Evolutionary conservation across 2,113 vertebrate species (phyloP), one percentile per base, ranked within the genome.

Genomic region (Turnix velox): DNA sequence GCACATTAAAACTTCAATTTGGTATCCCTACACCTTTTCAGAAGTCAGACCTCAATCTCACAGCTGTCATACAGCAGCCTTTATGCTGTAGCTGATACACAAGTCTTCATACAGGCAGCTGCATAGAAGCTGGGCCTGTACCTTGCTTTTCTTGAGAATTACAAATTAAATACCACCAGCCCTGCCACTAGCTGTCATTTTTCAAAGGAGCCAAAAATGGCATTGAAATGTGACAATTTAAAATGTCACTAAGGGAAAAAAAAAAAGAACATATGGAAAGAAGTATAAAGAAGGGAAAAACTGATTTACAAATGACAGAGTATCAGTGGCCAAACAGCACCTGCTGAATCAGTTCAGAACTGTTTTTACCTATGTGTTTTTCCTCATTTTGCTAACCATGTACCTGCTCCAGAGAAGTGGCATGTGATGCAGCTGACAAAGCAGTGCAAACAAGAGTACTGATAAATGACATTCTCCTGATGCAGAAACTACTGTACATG

Each of bases 171-270:
- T n/a, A 59, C 37, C 67, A 54, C 18, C 4, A 4, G 39, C 42
- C 28, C 90, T 23, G 23, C 33, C n/a, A n/a, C 14, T 4, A 76
- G 87, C 51, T 33, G 51, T 30, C 9, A n/a, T 55, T 74, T 87
- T 46, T 63, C 66, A 88, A 46, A 40, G 62, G 23, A 31, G 52
- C 61, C 58, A 92, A 84, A 93, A 94, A 73, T 15, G 66, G 69
- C 66, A 68, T 7, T 72, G 71, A 91, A 91, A 79, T 65, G 19
- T 40, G 52, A 75, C 84, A 89, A 65, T 28, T 83, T 75, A 27
- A 87, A 83, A 84, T 42, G 66, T 16, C 25, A 3, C 27, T 7
- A 18, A 52, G 45, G 55, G n/a, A 4, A 16, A 25, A 35, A 23
- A 63, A 45, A 14, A 14, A 14, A 7, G 17, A 30, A 10, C 13